Percentiles rank a stretch among this genome's conserved stretches.
Conservation (phyloP, 2,797 vertebrate species). For the Acanthurus lineatus region DNA sequence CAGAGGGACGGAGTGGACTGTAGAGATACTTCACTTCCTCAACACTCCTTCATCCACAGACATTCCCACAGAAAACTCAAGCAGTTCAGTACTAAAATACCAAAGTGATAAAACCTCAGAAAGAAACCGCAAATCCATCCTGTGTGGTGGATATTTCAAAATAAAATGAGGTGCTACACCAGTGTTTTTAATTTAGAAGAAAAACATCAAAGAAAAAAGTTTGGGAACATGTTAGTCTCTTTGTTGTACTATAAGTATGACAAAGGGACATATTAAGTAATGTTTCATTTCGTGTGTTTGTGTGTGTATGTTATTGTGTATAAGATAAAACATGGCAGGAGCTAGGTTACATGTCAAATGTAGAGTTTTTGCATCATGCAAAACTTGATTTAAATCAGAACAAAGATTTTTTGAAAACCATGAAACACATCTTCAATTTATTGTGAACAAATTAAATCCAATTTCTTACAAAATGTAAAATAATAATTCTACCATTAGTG, state of each 20-base stretch:
- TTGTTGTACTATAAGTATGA: conserved; percentile 39
- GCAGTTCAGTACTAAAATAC: neutral
- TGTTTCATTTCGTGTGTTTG: no score
- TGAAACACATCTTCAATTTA: conserved; percentile 39
- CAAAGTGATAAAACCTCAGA: neutral
- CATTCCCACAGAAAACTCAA: neutral
- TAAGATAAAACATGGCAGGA: conserved; percentile 4
- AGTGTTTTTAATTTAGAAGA: neutral
- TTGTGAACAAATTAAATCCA: conserved; percentile 41
- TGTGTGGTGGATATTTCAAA: conserved; percentile 2
- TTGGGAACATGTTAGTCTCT: neutral
- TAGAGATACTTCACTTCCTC: conserved; percentile 21
- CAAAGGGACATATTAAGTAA: conserved; percentile 32
- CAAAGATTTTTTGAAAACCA: conserved; percentile 38
- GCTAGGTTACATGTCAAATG: neutral
- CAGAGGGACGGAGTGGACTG: neutral
- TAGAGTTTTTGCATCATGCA: neutral
- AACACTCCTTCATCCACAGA: neutral
- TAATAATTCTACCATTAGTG: conserved; percentile 20
- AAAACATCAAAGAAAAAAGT: neutral
- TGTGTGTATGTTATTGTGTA: neutral
- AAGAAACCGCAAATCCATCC: neutral
- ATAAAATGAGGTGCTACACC: neutral
- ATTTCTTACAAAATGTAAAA: conserved; percentile 31
- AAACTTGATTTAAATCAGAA: conserved; percentile 16